Conservation (phyloP, 2,888 invertebrate genomes). For the Cosmopolites sordidus region DNA sequence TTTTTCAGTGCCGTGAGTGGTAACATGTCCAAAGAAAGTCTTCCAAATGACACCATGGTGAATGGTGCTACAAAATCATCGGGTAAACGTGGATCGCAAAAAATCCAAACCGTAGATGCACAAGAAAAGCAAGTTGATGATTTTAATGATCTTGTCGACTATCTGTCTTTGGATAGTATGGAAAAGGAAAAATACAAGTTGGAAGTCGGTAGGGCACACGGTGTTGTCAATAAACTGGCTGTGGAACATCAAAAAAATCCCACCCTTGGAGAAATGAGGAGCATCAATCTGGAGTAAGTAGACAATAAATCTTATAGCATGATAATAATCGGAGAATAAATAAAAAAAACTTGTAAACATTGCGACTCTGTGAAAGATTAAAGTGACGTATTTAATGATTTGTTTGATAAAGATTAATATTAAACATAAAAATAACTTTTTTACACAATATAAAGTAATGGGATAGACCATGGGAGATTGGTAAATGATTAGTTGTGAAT, state of each 20-base stretch:
- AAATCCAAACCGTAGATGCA: conserved; percentile 18
- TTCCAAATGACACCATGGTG: conserved; percentile 34
- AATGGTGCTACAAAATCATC: conserved; percentile 14
- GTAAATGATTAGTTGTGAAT: too few species aligned
- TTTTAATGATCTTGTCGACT: conserved; percentile 59
- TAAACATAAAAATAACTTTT: too few species aligned
- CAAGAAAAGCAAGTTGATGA: conserved; percentile 26
- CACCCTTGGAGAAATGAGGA: conserved; percentile 65
- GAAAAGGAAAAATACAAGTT: conserved; percentile 50
- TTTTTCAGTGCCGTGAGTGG: conserved; percentile 42
- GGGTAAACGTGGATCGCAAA: conserved; percentile 15
- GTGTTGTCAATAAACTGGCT: conserved; percentile 48
- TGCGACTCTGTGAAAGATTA: too few species aligned
- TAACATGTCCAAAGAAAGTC: conserved; percentile 46
- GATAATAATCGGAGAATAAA: too few species aligned
- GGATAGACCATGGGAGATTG: too few species aligned
- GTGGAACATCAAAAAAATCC: conserved; percentile 55
- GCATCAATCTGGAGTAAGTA: conserved; percentile 49
- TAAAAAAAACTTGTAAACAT: too few species aligned
- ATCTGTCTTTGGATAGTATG: conserved; percentile 52
- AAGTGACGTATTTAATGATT: too few species aligned
- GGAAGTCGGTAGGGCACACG: conserved; percentile 53
- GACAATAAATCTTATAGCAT: too few species aligned
- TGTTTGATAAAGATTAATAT: too few species aligned
- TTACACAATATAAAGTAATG: too few species aligned